Conservation (phyloP, 2,797 vertebrate species). For the Sebastes vulpes region DNA sequence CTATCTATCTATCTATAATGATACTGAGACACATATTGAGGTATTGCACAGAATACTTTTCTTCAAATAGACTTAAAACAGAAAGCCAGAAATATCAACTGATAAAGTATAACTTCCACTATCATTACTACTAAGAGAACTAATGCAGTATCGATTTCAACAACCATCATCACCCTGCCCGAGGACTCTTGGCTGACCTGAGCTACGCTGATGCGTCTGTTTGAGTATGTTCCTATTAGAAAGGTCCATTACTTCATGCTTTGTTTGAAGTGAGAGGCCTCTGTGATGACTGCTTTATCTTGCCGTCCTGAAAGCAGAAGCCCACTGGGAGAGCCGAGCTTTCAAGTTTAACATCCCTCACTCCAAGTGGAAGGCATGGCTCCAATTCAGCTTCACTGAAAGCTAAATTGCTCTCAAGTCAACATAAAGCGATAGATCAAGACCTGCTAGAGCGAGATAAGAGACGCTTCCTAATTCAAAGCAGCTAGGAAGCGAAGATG, state of each 20-base stretch:
- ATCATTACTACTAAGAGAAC: not conserved
- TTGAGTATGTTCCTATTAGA: slow-evolving; percentile 24
- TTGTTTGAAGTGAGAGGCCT: slow-evolving; percentile 43
- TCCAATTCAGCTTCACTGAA: slow-evolving; percentile 28
- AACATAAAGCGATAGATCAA: slow-evolving; percentile 40
- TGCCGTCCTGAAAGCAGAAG: slow-evolving; percentile 5
- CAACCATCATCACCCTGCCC: not conserved
- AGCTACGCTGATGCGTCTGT: slow-evolving; percentile 11
- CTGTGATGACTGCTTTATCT: slow-evolving; percentile 26
- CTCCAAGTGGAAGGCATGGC: not conserved
- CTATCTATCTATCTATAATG: too few species aligned
- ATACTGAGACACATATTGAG: not conserved
- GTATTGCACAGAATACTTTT: not conserved
- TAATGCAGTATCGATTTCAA: slow-evolving; percentile 16
- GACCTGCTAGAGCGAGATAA: slow-evolving; percentile 38
- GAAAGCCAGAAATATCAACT: not conserved
- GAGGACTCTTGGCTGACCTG: slow-evolving; percentile 17
- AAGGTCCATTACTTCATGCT: slow-evolving; percentile 37
- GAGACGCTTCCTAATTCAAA: slow-evolving; percentile 50
- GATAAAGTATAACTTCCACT: not conserved
- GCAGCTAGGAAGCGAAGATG: slow-evolving; percentile 63
- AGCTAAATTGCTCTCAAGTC: slow-evolving; percentile 36
- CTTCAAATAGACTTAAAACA: not conserved
- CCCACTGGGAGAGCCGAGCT: slow-evolving; percentile 26
- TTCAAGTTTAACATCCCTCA: slow-evolving; percentile 41